Base-by-base conservation (phyloP, 2,797 vertebrate genomes). In the Ctenochaetus hawaiiensis region DNA sequence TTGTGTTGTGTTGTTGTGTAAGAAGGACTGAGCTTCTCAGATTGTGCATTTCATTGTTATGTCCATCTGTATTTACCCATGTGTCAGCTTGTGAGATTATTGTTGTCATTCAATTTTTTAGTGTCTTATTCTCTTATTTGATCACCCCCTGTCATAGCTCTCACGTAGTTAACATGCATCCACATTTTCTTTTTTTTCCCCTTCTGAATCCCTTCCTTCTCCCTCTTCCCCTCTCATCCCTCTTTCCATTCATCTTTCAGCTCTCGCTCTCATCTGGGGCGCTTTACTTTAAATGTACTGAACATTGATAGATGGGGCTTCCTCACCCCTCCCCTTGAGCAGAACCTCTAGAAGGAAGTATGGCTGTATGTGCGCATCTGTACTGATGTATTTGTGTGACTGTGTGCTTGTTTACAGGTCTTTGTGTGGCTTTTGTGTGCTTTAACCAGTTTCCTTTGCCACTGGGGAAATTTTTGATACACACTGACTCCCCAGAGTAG, bases 21-120 rank as follows among this genome's bases (percentile, higher is more conserved):
- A 86, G 83, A 80, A 59, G 81, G 83, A 87, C 81, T 88, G 80
- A 90, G 82, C 85, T 77, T 12, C 67, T 88, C 64, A 83, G 80
- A 84, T 86, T 89, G 86, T 76, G 72, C 70, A 69, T 82, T 85
- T 86, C 72, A 82, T 84, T 86, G 77, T 83, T 61, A 67, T 81
- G 86, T 90, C 89, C 90, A 77, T 91, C 89, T 93, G 87, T 90
- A 89, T 89, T 90, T 91, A 83, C 87, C 85, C 77, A 82, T 84
- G 75, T 79, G 89, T 87, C 86, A 88, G 85, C 89, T 89, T 84
- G 75, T 62, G 75, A 77, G 89, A 90, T 91, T 88, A 89, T 84
- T 91, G 68, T 68, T 88, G 82, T 86, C 84, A 77, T 83, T 92
- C 88, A 82, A 61, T 30, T 85, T 77, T 89, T 80, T 72, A 61